Conservation (phyloP, 2,888 invertebrate genomes). For the Tachina fera region DNA sequence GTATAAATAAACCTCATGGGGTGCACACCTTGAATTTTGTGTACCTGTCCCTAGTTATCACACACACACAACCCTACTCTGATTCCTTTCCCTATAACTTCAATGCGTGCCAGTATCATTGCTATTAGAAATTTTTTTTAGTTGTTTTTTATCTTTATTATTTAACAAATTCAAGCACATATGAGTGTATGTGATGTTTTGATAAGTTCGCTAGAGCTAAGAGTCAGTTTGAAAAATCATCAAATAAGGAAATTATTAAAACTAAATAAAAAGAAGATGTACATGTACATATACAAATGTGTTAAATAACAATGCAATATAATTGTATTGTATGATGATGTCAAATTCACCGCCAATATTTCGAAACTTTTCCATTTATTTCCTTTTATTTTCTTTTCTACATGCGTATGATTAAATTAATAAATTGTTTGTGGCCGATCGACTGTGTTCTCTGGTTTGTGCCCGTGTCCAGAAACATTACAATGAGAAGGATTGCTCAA, state of each 20-base stretch:
- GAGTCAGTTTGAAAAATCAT: background rate
- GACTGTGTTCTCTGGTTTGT: no score
- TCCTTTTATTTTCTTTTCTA: no score
- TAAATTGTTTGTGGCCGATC: no score
- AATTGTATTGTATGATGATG: no score
- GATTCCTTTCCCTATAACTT: constrained; percentile 45
- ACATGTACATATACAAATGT: no score
- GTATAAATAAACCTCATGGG: constrained; percentile 49
- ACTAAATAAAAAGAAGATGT: background rate
- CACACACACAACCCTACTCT: constrained; percentile 5
- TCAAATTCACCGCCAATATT: no score
- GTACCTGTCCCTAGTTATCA: constrained; percentile 56
- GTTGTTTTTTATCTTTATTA: constrained; percentile 16
- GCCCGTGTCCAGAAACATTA: no score
- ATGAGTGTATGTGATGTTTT: constrained; percentile 52
- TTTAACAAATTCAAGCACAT: constrained; percentile 61
- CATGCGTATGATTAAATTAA: no score
- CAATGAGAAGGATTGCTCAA: no score
- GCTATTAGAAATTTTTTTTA: background rate
- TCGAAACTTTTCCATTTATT: no score
- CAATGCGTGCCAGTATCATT: background rate
- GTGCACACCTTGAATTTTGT: constrained; percentile 67
- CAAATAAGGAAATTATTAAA: background rate
- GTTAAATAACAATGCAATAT: no score
- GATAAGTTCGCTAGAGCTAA: background rate